A percentile compares a stretch with the other conserved stretches of the same genome.
phyloP scores from a whole-genome alignment of 1,140 invertebrate genomes.

The Sinella curviseta region DNA sequence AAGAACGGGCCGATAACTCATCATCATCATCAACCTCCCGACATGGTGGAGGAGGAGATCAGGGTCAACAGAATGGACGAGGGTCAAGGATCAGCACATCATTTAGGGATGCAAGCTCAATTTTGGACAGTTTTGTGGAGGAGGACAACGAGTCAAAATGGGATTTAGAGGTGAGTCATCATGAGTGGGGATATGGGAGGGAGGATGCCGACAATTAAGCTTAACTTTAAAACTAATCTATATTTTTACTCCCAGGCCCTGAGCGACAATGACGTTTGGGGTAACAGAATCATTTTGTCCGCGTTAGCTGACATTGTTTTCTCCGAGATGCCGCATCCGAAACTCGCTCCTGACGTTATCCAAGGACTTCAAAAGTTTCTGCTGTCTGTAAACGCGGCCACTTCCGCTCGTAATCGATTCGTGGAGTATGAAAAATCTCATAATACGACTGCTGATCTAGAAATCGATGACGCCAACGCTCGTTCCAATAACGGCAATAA shows the following conservation, averaged over 20 bases:
- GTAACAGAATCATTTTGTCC: neutral
- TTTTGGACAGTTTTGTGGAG: neutral
- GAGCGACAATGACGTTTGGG: slow-evolving; percentile 20
- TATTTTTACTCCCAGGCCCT: too few species aligned
- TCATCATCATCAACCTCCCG: too few species aligned
- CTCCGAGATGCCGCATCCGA: slow-evolving; percentile 17
- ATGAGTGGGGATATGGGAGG: too few species aligned
- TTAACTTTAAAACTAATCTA: neutral
- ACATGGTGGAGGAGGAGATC: neutral
- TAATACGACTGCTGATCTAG: neutral
- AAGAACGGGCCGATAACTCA: too few species aligned
- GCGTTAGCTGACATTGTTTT: slow-evolving; percentile 20
- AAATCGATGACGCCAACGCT: neutral
- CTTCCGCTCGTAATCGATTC: neutral
- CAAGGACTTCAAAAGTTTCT: slow-evolving; percentile 20
- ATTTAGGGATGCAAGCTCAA: too few species aligned
- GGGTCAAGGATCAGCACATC: too few species aligned
- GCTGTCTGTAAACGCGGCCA: neutral
- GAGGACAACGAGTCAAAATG: neutral
- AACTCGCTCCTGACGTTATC: neutral
- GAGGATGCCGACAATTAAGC: neutral
- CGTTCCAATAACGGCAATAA: neutral
- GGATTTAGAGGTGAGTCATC: too few species aligned
- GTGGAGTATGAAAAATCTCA: neutral
- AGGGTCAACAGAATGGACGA: too few species aligned